Conservation (phyloP, 2,113 vertebrate species). For the Neodontobutis hainanensis region DNA sequence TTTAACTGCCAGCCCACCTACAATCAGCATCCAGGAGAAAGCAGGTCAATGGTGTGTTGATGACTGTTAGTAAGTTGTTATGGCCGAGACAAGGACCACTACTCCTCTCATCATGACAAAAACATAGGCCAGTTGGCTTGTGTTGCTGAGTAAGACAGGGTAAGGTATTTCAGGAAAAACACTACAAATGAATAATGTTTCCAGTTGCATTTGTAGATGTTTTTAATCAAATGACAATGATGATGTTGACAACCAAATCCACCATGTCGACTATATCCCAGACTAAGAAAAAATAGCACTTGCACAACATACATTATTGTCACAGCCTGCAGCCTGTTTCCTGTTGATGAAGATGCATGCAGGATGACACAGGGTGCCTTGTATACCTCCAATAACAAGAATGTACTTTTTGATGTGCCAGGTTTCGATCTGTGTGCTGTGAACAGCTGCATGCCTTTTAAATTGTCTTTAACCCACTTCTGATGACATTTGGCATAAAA, state of each 20-base stretch:
- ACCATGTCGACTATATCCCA: too few species aligned
- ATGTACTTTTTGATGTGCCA: slow-evolving; percentile 24
- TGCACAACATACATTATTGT: slow-evolving; percentile 3
- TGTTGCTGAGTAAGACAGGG: too few species aligned
- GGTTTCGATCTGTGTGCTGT: slow-evolving; percentile 14
- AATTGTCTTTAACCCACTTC: slow-evolving; percentile 57
- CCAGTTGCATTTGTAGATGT: too few species aligned
- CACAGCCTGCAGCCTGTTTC: slow-evolving; percentile 8
- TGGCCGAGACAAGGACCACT: too few species aligned
- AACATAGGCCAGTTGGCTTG: too few species aligned
- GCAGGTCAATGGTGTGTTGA: background rate
- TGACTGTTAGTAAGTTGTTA: too few species aligned
- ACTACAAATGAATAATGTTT: too few species aligned
- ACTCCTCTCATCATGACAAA: too few species aligned
- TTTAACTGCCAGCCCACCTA: slow-evolving; percentile 85
- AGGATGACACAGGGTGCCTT: slow-evolving; percentile 27
- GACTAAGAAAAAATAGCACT: background rate
- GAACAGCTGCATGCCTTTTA: slow-evolving; percentile 46
- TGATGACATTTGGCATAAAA: slow-evolving; percentile 53
- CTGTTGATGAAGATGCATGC: slow-evolving; percentile 3
- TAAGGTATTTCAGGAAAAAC: too few species aligned
- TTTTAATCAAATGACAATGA: too few species aligned
- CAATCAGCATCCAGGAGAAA: background rate
- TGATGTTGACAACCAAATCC: too few species aligned
- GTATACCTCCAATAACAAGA: slow-evolving; percentile 21